Base-by-base conservation (phyloP, 2,113 vertebrate genomes). In the Cephalopterus ornatus region DNA sequence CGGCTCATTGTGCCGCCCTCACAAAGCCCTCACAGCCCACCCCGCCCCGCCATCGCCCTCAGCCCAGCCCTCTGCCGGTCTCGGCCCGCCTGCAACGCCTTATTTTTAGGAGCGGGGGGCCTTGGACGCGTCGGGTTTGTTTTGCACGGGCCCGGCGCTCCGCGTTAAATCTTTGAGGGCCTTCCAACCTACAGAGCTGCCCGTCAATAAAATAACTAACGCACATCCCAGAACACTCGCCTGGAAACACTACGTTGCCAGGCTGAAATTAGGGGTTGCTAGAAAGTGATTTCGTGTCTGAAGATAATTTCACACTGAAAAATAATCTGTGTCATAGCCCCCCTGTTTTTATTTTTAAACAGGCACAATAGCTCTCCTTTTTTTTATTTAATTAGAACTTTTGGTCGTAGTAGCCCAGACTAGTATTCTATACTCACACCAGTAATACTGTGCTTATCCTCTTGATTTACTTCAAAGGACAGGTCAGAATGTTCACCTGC, bases 1-100 rank as follows among this genome's bases (percentile, higher is more conserved):
- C 95, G 96, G 95, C 94, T 85, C 97, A 97, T 98, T 98, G 98
- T 98, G 97, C 96, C 37, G 88, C 61, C 85, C 33, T 91, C 95
- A 96, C 94, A 97, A 97, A 97, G 96, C 94, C 50, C 50, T 52
- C 50, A 52, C 50, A 52, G 88, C 92, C 85, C 74, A 67, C 95
- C 85, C 88, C 37, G 70, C 33, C 10, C 3, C 50, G n/a, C 72
- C 83, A 41, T 78, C 56, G 53, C 85, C 78, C 55, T 75, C 4
- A 62, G 81, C 47, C 85, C 77, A 10, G 42, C 80, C 28, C 53
- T 32, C 30, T 17, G 26, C 50, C 26, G 26, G 50, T 26, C 26
- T 52, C 50, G 50, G 50, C 49, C 50, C 50, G 50, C 50, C 26
- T 9, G 50, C 50, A 28, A 28, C 14, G 50, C 50, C 50, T 28